These are phyloP conservation scores for Trematocara zebra DNA, from an alignment of 2,113 vertebrate genomes.

Conservation along the genomic window DNA sequence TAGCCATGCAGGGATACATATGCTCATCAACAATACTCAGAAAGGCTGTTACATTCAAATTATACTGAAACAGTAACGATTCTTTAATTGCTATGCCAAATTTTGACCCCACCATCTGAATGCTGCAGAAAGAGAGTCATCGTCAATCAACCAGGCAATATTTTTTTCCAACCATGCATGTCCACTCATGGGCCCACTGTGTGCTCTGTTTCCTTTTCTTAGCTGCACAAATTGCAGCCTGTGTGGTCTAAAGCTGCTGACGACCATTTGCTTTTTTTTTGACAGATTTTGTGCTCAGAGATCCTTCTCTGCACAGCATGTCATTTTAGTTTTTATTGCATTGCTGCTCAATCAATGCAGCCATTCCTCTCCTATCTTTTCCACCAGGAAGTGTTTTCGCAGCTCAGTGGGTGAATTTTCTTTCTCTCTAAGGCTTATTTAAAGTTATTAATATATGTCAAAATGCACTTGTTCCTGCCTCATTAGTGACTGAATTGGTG, in stretches of 20 bases:
- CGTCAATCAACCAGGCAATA: background rate
- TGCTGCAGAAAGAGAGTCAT: background rate
- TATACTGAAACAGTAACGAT: background rate
- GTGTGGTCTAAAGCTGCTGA: background rate
- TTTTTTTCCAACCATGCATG: background rate
- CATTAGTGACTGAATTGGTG: background rate
- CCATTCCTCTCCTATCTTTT: background rate
- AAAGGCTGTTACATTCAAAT: background rate
- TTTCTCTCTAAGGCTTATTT: background rate
- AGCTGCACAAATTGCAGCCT: background rate
- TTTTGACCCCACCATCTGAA: background rate
- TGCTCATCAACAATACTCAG: background rate
- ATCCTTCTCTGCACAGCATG: background rate
- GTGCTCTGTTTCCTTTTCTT: background rate
- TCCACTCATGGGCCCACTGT: background rate
- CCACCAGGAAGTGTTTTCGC: background rate
- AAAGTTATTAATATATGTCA: background rate
- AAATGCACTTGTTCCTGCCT: background rate
- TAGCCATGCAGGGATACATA: background rate
- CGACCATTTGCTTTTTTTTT: background rate
- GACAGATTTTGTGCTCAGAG: background rate
- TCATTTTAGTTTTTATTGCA: background rate
- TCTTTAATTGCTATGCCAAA: background rate
- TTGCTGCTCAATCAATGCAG: background rate
- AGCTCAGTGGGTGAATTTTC: background rate